These are phyloP conservation scores for Diplodus puntazzo DNA, from an alignment of 2,797 vertebrate species.

Conservation along the genomic window DNA sequence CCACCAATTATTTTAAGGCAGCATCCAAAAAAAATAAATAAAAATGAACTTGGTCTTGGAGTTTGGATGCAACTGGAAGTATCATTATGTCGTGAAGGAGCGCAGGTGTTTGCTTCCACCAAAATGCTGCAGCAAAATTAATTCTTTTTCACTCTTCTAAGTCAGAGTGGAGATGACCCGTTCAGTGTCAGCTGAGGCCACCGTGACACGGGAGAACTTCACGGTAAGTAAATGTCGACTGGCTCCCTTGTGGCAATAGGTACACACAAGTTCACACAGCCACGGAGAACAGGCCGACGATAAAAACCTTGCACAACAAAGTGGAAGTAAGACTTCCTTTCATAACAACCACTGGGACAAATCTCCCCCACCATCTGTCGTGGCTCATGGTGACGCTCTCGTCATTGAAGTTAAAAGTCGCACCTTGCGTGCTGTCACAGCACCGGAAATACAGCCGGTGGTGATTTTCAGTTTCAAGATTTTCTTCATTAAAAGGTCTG, in stretches of 20 bases:
- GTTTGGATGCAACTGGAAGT: constrained; percentile 6
- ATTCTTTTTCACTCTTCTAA: constrained; percentile 2
- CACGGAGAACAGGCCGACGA: constrained; percentile 24
- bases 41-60: too few relatives aligned
- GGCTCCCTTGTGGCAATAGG: constrained; percentile 11
- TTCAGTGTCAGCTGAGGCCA: constrained; percentile 32
- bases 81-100: constrained; percentile 1
- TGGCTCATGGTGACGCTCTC: constrained; percentile 46
- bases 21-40: background rate
- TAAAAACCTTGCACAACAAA: constrained; percentile 31
- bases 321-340: constrained; percentile 63
- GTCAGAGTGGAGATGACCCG: constrained; percentile 11
- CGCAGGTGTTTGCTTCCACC: background rate
- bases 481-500: constrained; percentile 20
- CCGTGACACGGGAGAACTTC: constrained; percentile 20
- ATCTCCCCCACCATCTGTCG: constrained; percentile 74
- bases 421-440: constrained; percentile 46
- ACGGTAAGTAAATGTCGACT: constrained; percentile 17
- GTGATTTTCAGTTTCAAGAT: constrained; percentile 21
- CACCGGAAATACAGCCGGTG: constrained; percentile 37
- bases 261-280: constrained; percentile 2
- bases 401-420: constrained; percentile 53
- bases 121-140: constrained; percentile 8
- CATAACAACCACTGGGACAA: constrained; percentile 59
- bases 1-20: background rate